Evolutionary conservation across 2,888 invertebrate species (phyloP).

Genomic region (Tenthredo mesomela): DNA sequence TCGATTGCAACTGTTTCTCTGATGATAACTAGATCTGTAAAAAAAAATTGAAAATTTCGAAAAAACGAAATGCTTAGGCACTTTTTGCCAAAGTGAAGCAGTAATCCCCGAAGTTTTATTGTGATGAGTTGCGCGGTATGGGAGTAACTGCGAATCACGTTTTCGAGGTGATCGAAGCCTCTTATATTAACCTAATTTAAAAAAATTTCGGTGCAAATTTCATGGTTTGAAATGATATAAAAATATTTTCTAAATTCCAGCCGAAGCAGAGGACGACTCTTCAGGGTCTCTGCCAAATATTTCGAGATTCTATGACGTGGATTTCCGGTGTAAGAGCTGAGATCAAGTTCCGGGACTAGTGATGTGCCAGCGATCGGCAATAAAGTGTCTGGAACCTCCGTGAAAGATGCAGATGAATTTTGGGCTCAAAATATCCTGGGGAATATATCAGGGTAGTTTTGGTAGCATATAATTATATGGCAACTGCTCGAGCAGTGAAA

Average conservation of each 20-base stretch:
- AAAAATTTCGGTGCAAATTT: neutral
- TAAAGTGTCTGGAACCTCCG: conserved; percentile 18
- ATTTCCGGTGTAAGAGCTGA: neutral
- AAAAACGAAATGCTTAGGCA: too few species aligned
- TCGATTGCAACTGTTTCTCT: too few species aligned
- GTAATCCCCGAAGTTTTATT: too few species aligned
- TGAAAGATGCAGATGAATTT: neutral
- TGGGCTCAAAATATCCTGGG: neutral
- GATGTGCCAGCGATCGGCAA: neutral
- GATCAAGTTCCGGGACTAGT: neutral
- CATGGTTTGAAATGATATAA: neutral
- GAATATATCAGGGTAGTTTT: neutral
- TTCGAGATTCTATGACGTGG: neutral
- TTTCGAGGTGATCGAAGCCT: neutral
- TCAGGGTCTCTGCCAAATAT: neutral
- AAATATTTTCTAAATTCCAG: neutral
- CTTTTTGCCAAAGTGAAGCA: too few species aligned
- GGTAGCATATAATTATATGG: neutral
- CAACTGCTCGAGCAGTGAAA: neutral
- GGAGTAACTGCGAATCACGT: neutral
- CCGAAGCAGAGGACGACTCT: neutral
- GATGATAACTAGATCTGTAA: too few species aligned
- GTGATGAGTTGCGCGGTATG: too few species aligned
- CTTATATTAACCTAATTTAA: too few species aligned
- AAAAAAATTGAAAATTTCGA: too few species aligned